Conservation (phyloP, 2,888 invertebrate genomes). For the Chydorus sphaericus region DNA sequence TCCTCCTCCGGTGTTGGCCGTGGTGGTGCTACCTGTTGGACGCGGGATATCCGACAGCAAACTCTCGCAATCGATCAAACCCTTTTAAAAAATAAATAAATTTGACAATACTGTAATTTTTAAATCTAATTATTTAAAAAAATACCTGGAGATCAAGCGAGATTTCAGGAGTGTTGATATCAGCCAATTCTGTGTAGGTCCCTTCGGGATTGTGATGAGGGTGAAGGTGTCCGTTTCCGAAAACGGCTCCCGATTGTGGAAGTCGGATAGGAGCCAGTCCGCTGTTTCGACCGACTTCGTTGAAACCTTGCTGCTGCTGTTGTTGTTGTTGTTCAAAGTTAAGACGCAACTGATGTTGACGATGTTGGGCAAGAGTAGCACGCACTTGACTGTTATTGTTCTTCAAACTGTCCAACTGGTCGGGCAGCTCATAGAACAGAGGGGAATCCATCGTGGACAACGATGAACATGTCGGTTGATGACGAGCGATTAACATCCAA, state of each 20-base stretch:
- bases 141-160: conserved; percentile 70
- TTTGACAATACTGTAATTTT: not conserved
- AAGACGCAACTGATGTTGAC: too few relatives aligned
- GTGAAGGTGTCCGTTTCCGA: conserved; percentile 8
- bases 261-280: conserved; percentile 11
- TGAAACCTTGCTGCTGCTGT: too few relatives aligned
- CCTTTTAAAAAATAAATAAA: not conserved
- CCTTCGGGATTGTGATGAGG: conserved; percentile 1
- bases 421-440: not conserved
- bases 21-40: conserved; percentile 15
- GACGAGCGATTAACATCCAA: not conserved
- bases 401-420: not conserved
- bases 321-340: too few relatives aligned
- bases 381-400: not conserved
- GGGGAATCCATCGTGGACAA: conserved; percentile 4
- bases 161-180: conserved; percentile 82
- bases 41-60: conserved; percentile 8
- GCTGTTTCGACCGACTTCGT: too few relatives aligned
- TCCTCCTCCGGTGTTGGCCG: too few relatives aligned
- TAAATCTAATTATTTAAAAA: too few relatives aligned
- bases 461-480: not conserved
- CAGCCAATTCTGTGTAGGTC: conserved; percentile 54
- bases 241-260: conserved; percentile 6
- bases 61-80: conserved; percentile 10
- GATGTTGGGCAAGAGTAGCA: too few relatives aligned